Evolutionary conservation across 2,888 invertebrate species (phyloP).

Genomic region (Mamestra brassicae): DNA sequence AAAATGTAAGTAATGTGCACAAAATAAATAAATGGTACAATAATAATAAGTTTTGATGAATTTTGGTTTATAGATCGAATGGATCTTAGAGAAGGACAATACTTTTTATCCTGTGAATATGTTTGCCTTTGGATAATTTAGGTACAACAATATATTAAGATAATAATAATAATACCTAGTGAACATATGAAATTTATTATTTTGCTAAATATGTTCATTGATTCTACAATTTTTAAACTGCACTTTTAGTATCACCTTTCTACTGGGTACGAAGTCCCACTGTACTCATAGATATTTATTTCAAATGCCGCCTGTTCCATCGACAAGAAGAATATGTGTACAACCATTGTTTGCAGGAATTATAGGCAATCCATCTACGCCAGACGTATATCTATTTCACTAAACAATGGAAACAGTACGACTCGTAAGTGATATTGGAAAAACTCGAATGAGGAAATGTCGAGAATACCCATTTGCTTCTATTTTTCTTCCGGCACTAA

Average conservation of each 20-base stretch:
- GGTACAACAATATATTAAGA: too few species aligned
- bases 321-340: neutral
- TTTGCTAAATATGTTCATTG: neutral
- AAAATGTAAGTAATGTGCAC: too few species aligned
- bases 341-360: slow-evolving; percentile 30
- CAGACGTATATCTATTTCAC: slow-evolving; percentile 43
- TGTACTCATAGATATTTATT: neutral
- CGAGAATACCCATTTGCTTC: slow-evolving; percentile 43
- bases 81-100: too few species aligned
- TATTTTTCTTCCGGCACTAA: neutral
- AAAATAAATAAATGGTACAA: too few species aligned
- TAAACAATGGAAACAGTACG: slow-evolving; percentile 51
- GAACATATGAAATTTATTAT: neutral
- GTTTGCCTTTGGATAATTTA: too few species aligned
- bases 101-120: too few species aligned
- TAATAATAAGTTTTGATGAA: too few species aligned
- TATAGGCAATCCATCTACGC: slow-evolving; percentile 53
- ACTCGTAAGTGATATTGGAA: slow-evolving; percentile 60
- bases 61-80: too few species aligned
- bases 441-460: slow-evolving; percentile 51
- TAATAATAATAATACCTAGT: too few species aligned
- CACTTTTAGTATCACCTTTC: neutral
- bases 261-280: too few species aligned
- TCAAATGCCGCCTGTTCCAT: neutral
- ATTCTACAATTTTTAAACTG: neutral